Base-by-base conservation (phyloP, 2,888 invertebrate genomes). In the Drosophila aldrichi region DNA sequence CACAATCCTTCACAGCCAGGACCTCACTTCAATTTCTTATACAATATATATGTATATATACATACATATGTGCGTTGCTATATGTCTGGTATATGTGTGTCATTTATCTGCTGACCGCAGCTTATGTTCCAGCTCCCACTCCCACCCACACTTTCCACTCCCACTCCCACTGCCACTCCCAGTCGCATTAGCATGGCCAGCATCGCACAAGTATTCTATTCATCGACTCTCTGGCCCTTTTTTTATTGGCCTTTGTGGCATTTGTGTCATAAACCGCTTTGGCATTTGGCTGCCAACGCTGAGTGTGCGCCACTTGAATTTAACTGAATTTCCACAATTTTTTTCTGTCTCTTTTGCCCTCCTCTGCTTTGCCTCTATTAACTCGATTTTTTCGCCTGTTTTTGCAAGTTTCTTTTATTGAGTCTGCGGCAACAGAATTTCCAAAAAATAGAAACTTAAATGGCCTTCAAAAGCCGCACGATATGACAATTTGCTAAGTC, bases 401-500 rank as follows among this genome's bases (percentile, higher is more conserved):
- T 20, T 32, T 12, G 51, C 40, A 81, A 82, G 68, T 74, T 75
- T 75, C 56, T 81, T 81, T 86, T 81, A 81, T 88, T 79, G 86
- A 77, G 74, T 75, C 71, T 80, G 20, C 32, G 32, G 32, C 32
- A 32, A 10, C 10, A 10, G 2, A 32, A 49, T 20, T 12, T 12
- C 1, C 1, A 20, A 69, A 68, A 80, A 70, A 55, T 72, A 79
- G 72, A 51, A 36, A 34, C 74, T 73, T 67, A 73, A 81, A 81
- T 79, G 73, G 81, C 74, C 71, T 58, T 73, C 70, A 79, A 84
- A 80, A 72, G 72, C 65, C 57, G 69, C 73, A 79, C 75, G 63
- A 75, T 77, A 75, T 80, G 89, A 86, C 75, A 89, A 89, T 89
- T 88, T 74, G 76, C 70, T 58, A 69, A 78, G 57, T 82, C 67